Conservation (phyloP, 1,140 invertebrate genomes). For the Formica selysi region DNA sequence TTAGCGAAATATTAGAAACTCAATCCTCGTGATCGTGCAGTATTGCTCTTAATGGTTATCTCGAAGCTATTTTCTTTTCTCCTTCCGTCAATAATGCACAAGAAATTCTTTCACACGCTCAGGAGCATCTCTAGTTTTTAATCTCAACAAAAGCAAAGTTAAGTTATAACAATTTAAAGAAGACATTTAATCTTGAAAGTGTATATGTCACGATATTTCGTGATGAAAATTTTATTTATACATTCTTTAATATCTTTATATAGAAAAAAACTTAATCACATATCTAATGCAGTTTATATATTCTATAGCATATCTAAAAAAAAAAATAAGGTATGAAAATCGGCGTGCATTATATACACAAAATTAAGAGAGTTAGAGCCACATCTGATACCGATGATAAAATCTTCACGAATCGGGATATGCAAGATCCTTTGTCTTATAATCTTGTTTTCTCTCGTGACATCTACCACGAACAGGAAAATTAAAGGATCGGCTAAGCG, state of each 20-base stretch:
- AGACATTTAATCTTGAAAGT: neutral
- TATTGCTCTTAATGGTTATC: slow-evolving; percentile 54
- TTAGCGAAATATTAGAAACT: slow-evolving; percentile 65
- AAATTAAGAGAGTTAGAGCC: slow-evolving; percentile 11
- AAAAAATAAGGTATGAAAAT: neutral
- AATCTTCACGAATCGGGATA: slow-evolving; percentile 25
- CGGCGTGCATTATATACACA: neutral
- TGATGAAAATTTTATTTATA: neutral
- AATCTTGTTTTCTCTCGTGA: slow-evolving; percentile 14
- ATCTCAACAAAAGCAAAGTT: slow-evolving; percentile 10
- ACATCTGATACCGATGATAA: slow-evolving; percentile 19
- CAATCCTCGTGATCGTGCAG: slow-evolving; percentile 50
- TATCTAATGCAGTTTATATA: neutral
- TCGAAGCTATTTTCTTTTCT: slow-evolving; percentile 26
- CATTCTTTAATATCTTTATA: neutral
- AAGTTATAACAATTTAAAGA: neutral
- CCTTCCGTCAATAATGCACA: neutral
- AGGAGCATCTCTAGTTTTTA: slow-evolving; percentile 14
- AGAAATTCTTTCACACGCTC: slow-evolving; percentile 47
- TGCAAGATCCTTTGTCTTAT: slow-evolving; percentile 27
- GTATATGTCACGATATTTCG: neutral
- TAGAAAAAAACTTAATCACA: neutral
- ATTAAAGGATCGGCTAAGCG: slow-evolving; percentile 34
- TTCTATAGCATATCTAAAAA: neutral
- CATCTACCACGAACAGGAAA: neutral